Conservation (phyloP, 2,888 invertebrate species). For the Lomographa bimaculata region DNA sequence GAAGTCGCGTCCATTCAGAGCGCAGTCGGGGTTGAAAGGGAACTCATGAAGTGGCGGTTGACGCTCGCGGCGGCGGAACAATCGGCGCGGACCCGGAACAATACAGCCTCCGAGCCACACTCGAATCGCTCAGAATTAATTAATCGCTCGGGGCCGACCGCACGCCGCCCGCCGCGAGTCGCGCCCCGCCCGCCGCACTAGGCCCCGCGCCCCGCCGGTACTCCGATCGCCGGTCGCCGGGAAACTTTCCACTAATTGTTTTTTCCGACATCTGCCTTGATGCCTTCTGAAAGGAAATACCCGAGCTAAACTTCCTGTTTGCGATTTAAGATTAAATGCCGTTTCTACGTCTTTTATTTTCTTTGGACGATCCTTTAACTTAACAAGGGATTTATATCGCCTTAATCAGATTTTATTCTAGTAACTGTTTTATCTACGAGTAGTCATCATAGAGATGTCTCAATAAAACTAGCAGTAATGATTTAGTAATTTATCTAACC, state of each 20-base stretch:
- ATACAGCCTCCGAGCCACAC: constrained; percentile 23
- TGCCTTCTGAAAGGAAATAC: constrained; percentile 47
- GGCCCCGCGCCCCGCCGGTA: neutral
- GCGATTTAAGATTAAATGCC: constrained; percentile 40
- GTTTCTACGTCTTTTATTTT: constrained; percentile 26
- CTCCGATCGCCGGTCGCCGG: constrained; percentile 15
- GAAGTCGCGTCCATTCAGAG: constrained; percentile 3
- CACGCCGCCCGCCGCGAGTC: neutral
- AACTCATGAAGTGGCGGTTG: constrained; percentile 28
- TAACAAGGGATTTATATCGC: constrained; percentile 20
- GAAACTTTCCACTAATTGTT: constrained; percentile 52
- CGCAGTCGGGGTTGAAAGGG: constrained; percentile 31
- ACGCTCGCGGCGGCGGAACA: constrained; percentile 33
- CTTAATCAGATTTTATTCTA: constrained; percentile 4
- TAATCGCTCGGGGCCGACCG: constrained; percentile 26
- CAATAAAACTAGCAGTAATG: too few species aligned
- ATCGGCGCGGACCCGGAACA: constrained; percentile 38
- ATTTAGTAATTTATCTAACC: too few species aligned
- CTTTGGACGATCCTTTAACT: constrained; percentile 9
- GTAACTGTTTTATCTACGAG: too few species aligned
- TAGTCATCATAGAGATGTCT: too few species aligned
- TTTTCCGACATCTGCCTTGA: constrained; percentile 49
- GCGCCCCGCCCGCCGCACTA: constrained; percentile 3
- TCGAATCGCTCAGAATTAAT: constrained; percentile 43
- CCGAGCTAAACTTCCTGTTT: constrained; percentile 43